Base-by-base conservation (phyloP, 2,797 vertebrate species). In the Luscinia luscinia region DNA sequence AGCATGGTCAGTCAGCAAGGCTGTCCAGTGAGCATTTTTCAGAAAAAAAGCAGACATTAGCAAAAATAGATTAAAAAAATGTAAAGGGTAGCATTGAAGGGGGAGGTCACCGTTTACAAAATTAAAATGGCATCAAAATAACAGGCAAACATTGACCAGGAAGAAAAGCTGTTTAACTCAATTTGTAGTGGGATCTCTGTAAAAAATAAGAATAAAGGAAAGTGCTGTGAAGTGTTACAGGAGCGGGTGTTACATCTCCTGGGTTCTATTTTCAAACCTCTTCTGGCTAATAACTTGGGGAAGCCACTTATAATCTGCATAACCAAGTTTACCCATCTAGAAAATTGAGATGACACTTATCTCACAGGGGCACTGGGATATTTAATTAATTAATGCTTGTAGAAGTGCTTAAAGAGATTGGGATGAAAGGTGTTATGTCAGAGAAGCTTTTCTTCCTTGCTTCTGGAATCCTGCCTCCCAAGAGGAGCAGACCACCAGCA, bases 371-470 rank as follows among this genome's bases (percentile, higher is more conserved):
- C 84, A 63, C 52, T 81, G 82, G 84, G 92, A 81, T 94, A 94
- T 95, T 92, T 91, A 96, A 96, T 96, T 89, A 95, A 96, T 95
- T 78, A 93, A 94, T 90, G 82, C 83, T 92, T 79, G 85, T 90
- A 70, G 91, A 92, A 93, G 28, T 78, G 74, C 77, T 88, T 92
- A 81, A 90, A 93, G 84, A 89, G 74, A 86, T 83, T 73, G 77
- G 80, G 59, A 95, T 95, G 80, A 93, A 93, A 94, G 63, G 76
- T 89, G 73, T 81, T 90, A 49, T 88, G 72, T 91, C 69, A 91
- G 69, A 95, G 87, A 89, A 74, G 59, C 55, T 92, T 55, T 34
- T 92, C 81, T 95, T 93, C 36, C 52, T 51, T 1, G 57, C 63
- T 89, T 91, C 73, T 92, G 87, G 74, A 94, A 93, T 86, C 73